Base-by-base conservation (phyloP, 30 jellyfish, hydroid and myxozoan genomes). In the Calvadosia cruxmelitensis region DNA sequence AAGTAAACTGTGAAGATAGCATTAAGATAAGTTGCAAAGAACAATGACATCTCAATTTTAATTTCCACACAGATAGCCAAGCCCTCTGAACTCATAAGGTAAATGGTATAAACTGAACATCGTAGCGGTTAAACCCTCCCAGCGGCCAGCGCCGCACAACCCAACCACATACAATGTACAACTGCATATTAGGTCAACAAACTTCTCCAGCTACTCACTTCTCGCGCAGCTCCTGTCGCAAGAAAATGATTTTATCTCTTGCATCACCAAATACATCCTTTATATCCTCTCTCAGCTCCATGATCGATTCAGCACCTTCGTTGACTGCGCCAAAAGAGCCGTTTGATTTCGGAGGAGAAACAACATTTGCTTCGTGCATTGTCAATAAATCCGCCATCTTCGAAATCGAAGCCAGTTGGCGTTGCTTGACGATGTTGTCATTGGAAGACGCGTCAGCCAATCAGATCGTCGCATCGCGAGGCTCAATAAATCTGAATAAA, bases 351-450 rank as follows among this genome's bases (percentile, higher is more conserved):
- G 10, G 57, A 5, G 57, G 20, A n/a, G n/a, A n/a, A n/a, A n/a
- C n/a, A n/a, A n/a, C n/a, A 5, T 42, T 42, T 10, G 57, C 10
- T 42, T 42, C 57, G 15, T 10, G 57, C 57, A 5, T 42, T 42
- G 57, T 42, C 57, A 42, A 42, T 42, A 42, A 10, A 42, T 42
- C 57, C 57, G 57, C 57, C 57, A 42, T 42, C 20, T 42, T 42
- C 57, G 57, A 42, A 42, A 20, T 42, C 15, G 20, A 42, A 20
- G 15, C 57, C n/a, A n/a, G 10, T 42, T 42, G 10, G 57, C 57
- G 57, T 42, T 42, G 57, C 57, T 42, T 42, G 57, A 42, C 57
- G 57, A 42, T 42, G 57, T 42, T 42, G 57, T 42, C 57, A 42
- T 42, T 42, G 10, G 10, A 20, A 42, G 57, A 20, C n/a, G n/a